These are phyloP conservation scores for Ranitomeya variabilis DNA, from an alignment of 2,113 vertebrate genomes.

Conservation along the genomic window DNA sequence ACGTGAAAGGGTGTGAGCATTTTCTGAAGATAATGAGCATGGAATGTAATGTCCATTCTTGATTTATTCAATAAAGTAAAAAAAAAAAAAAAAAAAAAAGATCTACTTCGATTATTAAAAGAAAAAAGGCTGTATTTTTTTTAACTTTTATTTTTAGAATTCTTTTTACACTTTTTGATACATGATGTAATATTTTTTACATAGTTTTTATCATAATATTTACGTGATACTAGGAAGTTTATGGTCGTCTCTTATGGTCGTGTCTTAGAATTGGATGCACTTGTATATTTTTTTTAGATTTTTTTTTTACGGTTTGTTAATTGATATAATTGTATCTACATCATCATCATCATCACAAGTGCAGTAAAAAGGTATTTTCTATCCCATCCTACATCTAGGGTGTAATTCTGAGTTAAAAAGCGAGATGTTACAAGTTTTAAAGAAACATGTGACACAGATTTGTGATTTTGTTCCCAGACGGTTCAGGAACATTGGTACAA, in stretches of 20 bases:
- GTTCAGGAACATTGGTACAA: slow-evolving; percentile 86
- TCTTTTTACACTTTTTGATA: slow-evolving; percentile 58
- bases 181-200: background rate
- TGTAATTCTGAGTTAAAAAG: slow-evolving; percentile 56
- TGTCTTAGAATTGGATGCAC: too few species aligned
- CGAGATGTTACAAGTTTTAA: slow-evolving; percentile 79
- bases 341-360: background rate
- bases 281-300: background rate
- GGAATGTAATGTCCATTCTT: background rate
- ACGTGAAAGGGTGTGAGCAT: slow-evolving; percentile 22
- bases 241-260: too few species aligned
- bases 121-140: too few species aligned
- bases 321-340: background rate
- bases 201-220: background rate
- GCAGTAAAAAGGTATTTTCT: background rate
- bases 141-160: slow-evolving; percentile 62
- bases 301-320: background rate
- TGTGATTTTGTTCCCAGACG: slow-evolving; percentile 82
- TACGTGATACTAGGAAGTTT: too few species aligned
- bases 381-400: background rate
- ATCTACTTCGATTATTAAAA: background rate
- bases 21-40: slow-evolving; percentile 43
- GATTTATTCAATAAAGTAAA: slow-evolving; percentile 2
- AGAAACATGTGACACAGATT: slow-evolving; percentile 92
- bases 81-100: slow-evolving; percentile 6